These are phyloP conservation scores for Lepus americanus DNA, from an alignment of 2,113 vertebrate species.

Conservation along the genomic window DNA sequence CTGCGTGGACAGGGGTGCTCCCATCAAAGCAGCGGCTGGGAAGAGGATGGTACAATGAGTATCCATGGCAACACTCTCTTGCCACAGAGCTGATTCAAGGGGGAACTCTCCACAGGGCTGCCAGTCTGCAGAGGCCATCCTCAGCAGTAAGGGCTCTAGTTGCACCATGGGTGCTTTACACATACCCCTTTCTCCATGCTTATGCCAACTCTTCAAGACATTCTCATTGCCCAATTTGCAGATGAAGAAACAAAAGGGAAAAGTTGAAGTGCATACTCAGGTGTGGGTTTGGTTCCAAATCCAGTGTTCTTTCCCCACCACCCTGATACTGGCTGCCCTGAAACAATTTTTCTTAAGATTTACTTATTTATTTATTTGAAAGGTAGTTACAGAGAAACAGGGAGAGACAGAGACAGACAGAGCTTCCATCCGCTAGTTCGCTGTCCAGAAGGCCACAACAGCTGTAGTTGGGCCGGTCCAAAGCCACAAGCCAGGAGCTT, in stretches of 20 bases:
- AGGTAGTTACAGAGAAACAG: no score
- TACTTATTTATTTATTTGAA: no score
- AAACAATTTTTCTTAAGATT: no score
- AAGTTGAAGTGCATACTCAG: neutral
- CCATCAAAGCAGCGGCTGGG: constrained; percentile 91
- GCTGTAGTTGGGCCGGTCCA: no score
- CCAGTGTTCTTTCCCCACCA: neutral
- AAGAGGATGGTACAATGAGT: neutral
- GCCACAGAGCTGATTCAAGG: neutral
- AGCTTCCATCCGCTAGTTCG: no score
- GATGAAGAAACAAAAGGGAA: constrained; percentile 41
- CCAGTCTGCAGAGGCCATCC: neutral
- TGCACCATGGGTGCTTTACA: neutral
- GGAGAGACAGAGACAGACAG: no score
- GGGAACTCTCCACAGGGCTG: neutral
- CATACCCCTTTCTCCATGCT: neutral
- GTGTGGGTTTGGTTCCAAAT: neutral
- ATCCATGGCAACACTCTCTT: neutral
- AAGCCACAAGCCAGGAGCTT: no score
- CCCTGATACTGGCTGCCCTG: neutral
- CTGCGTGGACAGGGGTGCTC: constrained; percentile 93
- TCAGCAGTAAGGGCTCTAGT: neutral
- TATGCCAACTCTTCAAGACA: neutral
- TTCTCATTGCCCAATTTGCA: neutral
- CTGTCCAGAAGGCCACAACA: no score